Conservation (phyloP, 1,140 invertebrate species). For the Nymphalis io region DNA sequence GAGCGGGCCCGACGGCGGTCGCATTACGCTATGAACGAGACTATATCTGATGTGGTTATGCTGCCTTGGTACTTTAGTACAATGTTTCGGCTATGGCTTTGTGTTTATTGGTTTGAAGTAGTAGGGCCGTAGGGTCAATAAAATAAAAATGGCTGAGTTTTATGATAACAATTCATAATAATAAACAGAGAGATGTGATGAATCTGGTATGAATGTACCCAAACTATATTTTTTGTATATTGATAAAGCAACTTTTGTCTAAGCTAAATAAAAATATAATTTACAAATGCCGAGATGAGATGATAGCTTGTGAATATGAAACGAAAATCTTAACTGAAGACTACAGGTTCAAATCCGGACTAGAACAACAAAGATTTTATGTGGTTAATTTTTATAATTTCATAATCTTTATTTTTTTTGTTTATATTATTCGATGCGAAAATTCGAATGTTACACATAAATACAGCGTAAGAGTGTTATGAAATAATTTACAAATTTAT, state of each 20-base stretch:
- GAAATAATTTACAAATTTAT: no score
- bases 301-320: no score
- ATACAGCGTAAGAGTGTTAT: no score
- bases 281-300: no score
- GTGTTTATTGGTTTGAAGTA: conserved; percentile 36
- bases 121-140: conserved; percentile 48
- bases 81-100: conserved; percentile 61
- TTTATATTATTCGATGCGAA: no score
- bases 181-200: conserved; percentile 40
- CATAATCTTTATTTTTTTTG: no score
- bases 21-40: conserved; percentile 73
- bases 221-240: conserved; percentile 2
- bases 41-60: conserved; percentile 72
- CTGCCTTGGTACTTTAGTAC: conserved; percentile 66
- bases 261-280: no score
- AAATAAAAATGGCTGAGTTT: conserved; percentile 53
- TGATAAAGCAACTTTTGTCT: background rate
- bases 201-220: conserved; percentile 24
- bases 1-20: conserved; percentile 71
- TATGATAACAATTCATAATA: conserved; percentile 44
- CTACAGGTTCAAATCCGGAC: no score
- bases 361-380: no score
- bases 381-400: no score
- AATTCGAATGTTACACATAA: no score
- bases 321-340: no score